Percentiles rank a stretch among this genome's conserved stretches.
Conservation (phyloP, 2,113 vertebrate genomes). For the Scatophagus argus region DNA sequence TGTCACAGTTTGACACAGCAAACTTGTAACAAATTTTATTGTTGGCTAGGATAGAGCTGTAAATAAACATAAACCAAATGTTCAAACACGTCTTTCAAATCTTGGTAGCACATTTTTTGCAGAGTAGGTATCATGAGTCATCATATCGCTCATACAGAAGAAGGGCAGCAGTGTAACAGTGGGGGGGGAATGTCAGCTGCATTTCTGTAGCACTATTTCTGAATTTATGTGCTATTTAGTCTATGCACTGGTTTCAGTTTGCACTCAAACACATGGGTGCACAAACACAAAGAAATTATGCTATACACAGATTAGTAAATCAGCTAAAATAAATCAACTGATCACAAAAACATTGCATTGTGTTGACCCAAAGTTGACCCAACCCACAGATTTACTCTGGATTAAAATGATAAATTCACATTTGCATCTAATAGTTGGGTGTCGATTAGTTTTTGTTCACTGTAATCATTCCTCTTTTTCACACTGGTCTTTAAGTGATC, state of each 20-base stretch:
- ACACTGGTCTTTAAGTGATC: neutral
- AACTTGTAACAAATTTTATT: neutral
- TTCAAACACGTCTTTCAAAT: neutral
- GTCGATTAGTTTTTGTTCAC: neutral
- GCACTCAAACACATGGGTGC: neutral
- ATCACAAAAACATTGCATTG: neutral
- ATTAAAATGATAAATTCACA: neutral
- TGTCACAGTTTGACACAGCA: neutral
- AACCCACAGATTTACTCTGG: neutral
- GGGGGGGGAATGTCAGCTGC: conserved; percentile 7
- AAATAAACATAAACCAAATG: conserved; percentile 3
- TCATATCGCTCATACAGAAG: conserved; percentile 16
- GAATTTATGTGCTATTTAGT: conserved; percentile 10
- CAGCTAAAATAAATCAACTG: neutral
- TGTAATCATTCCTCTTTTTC: neutral
- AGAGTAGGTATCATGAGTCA: conserved; percentile 28
- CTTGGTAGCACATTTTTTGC: neutral
- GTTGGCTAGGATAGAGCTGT: neutral
- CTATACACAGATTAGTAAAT: neutral
- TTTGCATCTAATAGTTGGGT: neutral
- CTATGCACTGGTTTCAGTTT: neutral
- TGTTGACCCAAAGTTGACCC: neutral
- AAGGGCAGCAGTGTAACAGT: conserved; percentile 18
- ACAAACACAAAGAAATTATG: no score
- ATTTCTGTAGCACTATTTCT: neutral